Evolutionary conservation across 2,797 vertebrate species (phyloP).

Genomic region (Gastrophryne carolinensis): DNA sequence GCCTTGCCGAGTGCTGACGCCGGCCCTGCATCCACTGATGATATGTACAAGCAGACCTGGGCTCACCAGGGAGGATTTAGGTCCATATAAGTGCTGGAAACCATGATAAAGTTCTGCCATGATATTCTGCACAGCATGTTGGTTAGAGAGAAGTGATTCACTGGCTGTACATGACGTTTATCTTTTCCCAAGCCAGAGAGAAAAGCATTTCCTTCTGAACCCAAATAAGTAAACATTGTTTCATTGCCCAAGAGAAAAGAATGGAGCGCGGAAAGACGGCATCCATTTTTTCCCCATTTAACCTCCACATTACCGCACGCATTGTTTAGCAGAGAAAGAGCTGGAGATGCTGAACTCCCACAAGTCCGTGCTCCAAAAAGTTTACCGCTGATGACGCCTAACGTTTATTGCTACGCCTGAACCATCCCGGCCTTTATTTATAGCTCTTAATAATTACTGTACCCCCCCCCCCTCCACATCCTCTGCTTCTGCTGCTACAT

Average conservation of each 20-base stretch:
- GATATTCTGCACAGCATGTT: too few species aligned
- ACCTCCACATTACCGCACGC: background rate
- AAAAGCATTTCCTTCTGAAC: constrained; percentile 35
- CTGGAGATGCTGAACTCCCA: background rate
- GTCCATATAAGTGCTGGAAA: too few species aligned
- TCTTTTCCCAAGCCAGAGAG: constrained; percentile 25
- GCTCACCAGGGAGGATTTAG: too few species aligned
- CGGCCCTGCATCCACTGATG: too few species aligned
- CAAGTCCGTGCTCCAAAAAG: background rate
- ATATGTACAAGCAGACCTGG: too few species aligned
- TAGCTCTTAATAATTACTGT: background rate
- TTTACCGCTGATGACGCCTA: background rate
- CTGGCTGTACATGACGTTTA: background rate
- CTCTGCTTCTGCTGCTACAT: background rate
- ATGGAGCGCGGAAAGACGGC: constrained; percentile 11
- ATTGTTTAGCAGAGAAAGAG: constrained; percentile 4
- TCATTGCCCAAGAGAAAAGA: constrained; percentile 28
- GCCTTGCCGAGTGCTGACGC: too few species aligned
- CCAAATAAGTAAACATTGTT: constrained; percentile 34
- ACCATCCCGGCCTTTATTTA: background rate
- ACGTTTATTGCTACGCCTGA: too few species aligned
- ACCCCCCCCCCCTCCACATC: background rate
- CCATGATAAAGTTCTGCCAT: too few species aligned
- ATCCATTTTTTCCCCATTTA: constrained; percentile 7
- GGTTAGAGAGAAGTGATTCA: too few species aligned